These are phyloP conservation scores for Channa maculata DNA, from an alignment of 2,113 vertebrate genomes.

Conservation along the genomic window DNA sequence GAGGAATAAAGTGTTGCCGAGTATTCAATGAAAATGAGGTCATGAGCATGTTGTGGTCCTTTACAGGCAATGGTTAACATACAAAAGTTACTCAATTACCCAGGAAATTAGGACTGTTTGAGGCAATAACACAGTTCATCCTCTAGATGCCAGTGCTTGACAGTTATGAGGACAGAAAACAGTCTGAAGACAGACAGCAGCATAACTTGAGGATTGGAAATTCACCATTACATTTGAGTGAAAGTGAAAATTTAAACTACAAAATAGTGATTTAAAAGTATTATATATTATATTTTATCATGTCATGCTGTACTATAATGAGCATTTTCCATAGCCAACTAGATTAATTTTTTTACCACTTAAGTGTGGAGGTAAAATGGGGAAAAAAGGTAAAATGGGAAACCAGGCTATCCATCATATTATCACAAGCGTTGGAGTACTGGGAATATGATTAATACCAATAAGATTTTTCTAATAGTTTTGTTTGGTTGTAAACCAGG, in stretches of 20 bases:
- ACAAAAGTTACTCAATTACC: too few species aligned
- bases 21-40: not conserved
- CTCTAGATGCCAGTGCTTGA: conserved; percentile 54
- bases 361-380: too few species aligned
- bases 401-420: too few species aligned
- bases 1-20: not conserved
- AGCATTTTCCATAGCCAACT: not conserved
- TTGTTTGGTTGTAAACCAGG: too few species aligned
- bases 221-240: not conserved
- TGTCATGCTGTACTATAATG: not conserved
- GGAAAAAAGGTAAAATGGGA: too few species aligned
- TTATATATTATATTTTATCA: not conserved
- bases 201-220: not conserved
- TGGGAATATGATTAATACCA: too few species aligned
- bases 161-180: not conserved
- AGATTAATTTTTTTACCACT: too few species aligned
- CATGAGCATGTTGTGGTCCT: not conserved
- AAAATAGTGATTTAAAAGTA: too few species aligned
- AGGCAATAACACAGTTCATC: not conserved
- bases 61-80: too few species aligned
- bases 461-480: too few species aligned
- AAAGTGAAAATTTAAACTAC: not conserved
- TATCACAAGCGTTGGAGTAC: too few species aligned
- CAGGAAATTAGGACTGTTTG: too few species aligned
- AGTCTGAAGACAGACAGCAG: not conserved